phyloP scores from a whole-genome alignment of 2,888 invertebrate genomes.

The Thereva unica region DNA sequence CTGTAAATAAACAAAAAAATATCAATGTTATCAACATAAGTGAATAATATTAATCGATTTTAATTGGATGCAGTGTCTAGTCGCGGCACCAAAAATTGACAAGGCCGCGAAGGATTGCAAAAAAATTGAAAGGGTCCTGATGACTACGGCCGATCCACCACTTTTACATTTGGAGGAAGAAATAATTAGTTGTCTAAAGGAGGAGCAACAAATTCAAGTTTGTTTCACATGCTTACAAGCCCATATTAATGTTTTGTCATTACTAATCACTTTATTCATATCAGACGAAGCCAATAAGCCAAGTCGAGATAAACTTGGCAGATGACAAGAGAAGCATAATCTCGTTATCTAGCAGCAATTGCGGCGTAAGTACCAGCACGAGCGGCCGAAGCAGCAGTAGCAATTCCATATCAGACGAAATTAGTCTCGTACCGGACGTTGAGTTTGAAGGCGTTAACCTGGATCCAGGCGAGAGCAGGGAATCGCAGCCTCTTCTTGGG shows the following conservation, averaged over 20 bases:
- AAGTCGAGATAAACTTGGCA: constrained; percentile 43
- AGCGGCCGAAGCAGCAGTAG: constrained; percentile 52
- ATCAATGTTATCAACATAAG: too few species aligned
- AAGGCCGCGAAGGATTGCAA: constrained; percentile 17
- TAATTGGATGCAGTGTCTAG: constrained; percentile 1
- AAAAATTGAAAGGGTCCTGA: constrained; percentile 53
- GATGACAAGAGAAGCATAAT: constrained; percentile 65
- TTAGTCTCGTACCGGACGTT: constrained; percentile 80
- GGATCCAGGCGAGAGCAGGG: constrained; percentile 85
- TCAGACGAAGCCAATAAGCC: constrained; percentile 12
- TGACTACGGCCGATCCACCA: constrained; percentile 67
- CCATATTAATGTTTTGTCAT: not conserved
- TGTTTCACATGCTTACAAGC: not conserved
- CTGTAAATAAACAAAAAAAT: too few species aligned
- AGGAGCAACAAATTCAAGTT: constrained; percentile 25
- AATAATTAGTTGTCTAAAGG: constrained; percentile 40
- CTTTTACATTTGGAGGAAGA: constrained; percentile 67
- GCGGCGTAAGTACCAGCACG: constrained; percentile 44
- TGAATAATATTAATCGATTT: not conserved
- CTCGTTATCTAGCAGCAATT: constrained; percentile 62
- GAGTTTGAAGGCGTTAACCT: constrained; percentile 77
- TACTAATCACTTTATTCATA: not conserved
- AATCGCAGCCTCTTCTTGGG: constrained; percentile 92
- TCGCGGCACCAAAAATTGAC: constrained; percentile 20
- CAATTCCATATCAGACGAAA: constrained; percentile 61